phyloP scores from a whole-genome alignment of 2,113 vertebrate species.

The Halichoerus grypus region DNA sequence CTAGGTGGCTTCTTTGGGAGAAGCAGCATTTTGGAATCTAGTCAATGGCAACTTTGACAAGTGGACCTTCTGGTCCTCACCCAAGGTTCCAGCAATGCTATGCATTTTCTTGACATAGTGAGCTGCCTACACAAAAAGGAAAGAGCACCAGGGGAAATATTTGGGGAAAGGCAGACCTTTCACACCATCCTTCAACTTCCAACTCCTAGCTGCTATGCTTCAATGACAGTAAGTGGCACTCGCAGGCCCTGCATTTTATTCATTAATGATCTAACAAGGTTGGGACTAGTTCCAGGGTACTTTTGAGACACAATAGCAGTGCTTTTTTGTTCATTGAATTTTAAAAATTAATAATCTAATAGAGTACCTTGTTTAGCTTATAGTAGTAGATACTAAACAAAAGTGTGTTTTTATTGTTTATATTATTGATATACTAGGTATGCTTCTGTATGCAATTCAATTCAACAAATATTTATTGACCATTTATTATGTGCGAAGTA shows the following conservation, averaged over 20 bases:
- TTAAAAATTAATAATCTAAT: slow-evolving; percentile 21
- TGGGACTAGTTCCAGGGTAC: not conserved
- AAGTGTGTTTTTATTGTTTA: not conserved
- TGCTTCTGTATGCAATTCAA: not conserved
- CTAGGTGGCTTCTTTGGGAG: not conserved
- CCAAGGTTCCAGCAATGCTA: not conserved
- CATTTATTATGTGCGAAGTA: not conserved
- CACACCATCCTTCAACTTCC: not conserved
- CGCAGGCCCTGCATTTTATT: not conserved
- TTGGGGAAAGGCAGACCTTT: not conserved
- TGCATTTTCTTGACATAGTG: not conserved
- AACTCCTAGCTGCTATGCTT: not conserved
- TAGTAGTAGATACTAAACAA: not conserved
- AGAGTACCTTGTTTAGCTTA: not conserved
- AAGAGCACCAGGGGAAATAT: not conserved
- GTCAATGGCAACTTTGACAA: not conserved
- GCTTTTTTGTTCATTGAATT: slow-evolving; percentile 6
- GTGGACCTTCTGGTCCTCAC: not conserved
- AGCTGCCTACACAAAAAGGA: not conserved
- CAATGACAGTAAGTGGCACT: not conserved
- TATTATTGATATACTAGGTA: not conserved
- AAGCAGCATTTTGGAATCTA: not conserved
- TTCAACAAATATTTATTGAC: not conserved
- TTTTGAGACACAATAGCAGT: not conserved
- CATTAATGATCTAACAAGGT: not conserved